A percentile compares a stretch with the other conserved stretches of the same genome.
Evolutionary conservation across 2,113 vertebrate genomes (phyloP).

Genomic region (Apeltes quadracus): DNA sequence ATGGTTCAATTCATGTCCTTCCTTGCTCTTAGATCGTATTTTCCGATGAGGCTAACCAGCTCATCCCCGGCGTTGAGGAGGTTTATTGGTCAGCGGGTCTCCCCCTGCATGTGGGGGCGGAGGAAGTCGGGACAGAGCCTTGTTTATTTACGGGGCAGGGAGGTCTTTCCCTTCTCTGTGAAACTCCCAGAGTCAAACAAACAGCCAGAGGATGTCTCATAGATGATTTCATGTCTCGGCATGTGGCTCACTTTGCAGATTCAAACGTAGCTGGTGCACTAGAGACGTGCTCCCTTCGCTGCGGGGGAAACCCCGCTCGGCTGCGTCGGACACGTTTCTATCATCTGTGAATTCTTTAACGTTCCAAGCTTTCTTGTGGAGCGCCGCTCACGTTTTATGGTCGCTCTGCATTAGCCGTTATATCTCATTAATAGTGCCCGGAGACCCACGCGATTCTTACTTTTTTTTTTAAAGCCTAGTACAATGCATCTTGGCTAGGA

Average conservation of each 20-base stretch:
- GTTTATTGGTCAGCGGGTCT: slow-evolving; percentile 16
- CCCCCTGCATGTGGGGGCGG: slow-evolving; percentile 18
- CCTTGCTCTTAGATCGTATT: slow-evolving; percentile 23
- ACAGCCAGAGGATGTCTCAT: slow-evolving; percentile 57
- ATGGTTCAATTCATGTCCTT: neutral
- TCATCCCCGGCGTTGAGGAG: slow-evolving; percentile 31
- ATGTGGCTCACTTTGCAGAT: slow-evolving; percentile 58
- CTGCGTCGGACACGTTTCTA: slow-evolving; percentile 25
- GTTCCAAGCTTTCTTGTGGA: neutral
- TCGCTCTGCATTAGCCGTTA: slow-evolving; percentile 10
- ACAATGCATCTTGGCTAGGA: neutral
- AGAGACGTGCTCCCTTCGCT: slow-evolving; percentile 16
- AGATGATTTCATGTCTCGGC: slow-evolving; percentile 66
- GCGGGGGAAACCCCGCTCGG: slow-evolving; percentile 51
- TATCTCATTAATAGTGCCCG: neutral
- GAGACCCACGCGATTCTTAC: neutral
- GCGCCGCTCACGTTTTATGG: neutral
- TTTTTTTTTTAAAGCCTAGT: neutral
- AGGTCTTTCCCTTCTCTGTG: slow-evolving; percentile 59
- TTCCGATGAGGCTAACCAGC: slow-evolving; percentile 31
- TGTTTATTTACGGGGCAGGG: slow-evolving; percentile 69
- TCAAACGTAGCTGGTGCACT: slow-evolving; percentile 6
- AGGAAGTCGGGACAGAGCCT: slow-evolving; percentile 59
- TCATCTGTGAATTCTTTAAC: slow-evolving; percentile 1
- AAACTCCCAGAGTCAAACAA: slow-evolving; percentile 38